Base-by-base conservation (phyloP, 2,113 vertebrate species). In the Choloepus hoffmanni region DNA sequence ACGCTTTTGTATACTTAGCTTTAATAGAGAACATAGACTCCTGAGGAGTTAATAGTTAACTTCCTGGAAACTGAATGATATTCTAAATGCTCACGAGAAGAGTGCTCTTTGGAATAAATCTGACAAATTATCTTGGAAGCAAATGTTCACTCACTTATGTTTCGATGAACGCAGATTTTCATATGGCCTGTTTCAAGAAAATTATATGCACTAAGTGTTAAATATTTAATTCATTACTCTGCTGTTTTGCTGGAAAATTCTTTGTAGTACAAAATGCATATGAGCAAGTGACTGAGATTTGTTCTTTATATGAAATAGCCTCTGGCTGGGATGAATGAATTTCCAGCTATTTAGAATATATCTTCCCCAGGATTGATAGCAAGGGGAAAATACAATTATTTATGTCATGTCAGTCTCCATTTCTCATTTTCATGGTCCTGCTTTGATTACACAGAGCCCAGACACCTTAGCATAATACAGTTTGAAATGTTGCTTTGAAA, bases 301-400 rank as follows among this genome's bases (percentile, higher is more conserved):
- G 74, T 90, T 84, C 58, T 95, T 94, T 77, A 15, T 81, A 10
- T 79, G 53, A 93, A 96, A 90, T 74, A 73, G 62, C 90, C 81
- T 92, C 43, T 82, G 85, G 72, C 60, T 85, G 18, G 40, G 81
- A 85, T 85, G 77, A 96, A 87, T 50, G 70, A 70, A 85, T 93
- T 94, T 93, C 43, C 8, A 74, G 67, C 73, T 92, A 26, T 95
- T 94, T 77, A 72, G 73, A 96, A 89, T 95, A 73, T 62, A 89
- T 48, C 85, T 95, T 94, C 65, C 62, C 88, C 24, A 15, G 77
- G 88, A 82, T 24, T 30, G 33, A 95, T 48, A 92, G 58, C 73
- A 90, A 96, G 84, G 21, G 30, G 84, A 90, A 95, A 95, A 96
- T 43, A 40, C 50, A 95, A 94, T 95, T 96, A 58, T 94, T 94